These are phyloP conservation scores for Lamellibrachia columna DNA, from an alignment of 2,888 invertebrate genomes.

Conservation along the genomic window DNA sequence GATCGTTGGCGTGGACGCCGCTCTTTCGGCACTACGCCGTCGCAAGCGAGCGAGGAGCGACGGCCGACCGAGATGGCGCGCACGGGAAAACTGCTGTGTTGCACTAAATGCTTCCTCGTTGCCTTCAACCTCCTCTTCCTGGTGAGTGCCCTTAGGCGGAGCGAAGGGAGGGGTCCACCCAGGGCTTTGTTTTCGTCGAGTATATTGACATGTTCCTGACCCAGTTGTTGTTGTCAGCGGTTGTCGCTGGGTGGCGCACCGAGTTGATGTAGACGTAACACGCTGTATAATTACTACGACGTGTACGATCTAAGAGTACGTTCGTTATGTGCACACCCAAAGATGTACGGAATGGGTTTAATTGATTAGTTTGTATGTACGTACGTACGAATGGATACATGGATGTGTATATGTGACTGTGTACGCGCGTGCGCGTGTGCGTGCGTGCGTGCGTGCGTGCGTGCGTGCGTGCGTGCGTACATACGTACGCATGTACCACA, in stretches of 20 bases:
- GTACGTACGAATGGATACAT: neutral
- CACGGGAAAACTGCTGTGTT: neutral
- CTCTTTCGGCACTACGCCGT: neutral
- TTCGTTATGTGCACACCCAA: too few relatives aligned
- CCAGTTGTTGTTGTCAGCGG: neutral
- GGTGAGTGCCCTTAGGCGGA: neutral
- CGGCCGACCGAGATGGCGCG: neutral
- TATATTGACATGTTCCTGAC: neutral
- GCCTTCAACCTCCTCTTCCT: constrained; percentile 6
- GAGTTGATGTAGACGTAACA: too few relatives aligned
- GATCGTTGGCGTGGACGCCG: neutral
- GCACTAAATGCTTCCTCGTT: constrained; percentile 5
- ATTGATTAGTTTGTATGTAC: neutral
- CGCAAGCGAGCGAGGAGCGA: neutral
- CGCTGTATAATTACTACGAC: too few relatives aligned
- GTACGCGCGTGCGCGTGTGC: neutral
- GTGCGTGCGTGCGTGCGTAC: neutral
- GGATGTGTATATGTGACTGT: neutral
- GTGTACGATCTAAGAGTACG: too few relatives aligned
- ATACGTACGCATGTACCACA: neutral
- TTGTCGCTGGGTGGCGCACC: neutral
- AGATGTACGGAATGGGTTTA: too few relatives aligned
- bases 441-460: neutral
- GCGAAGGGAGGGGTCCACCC: neutral
- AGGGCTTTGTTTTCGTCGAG: too few relatives aligned